phyloP scores from a whole-genome alignment of 53 echinoderm and acorn worm genomes.

The Echinometra lucunter region DNA sequence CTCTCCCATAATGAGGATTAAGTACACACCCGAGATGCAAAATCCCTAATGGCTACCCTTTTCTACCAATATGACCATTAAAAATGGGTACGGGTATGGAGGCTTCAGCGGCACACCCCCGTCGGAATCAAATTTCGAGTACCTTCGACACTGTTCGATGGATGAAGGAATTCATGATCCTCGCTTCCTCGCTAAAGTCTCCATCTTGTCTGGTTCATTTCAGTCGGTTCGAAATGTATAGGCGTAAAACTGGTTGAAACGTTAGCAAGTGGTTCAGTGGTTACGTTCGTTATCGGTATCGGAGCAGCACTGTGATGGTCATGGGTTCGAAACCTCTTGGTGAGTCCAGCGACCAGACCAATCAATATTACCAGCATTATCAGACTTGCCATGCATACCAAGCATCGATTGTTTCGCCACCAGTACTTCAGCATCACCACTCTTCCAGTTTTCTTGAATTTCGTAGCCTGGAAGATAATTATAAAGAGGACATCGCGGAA shows the following conservation, averaged over 20 bases:
- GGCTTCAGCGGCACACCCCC: too few relatives aligned
- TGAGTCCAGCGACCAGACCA: background rate
- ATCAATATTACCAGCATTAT: background rate
- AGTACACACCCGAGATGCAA: too few relatives aligned
- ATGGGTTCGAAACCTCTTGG: conserved; percentile 26
- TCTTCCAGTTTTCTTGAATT: conserved; percentile 18
- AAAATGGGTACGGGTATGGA: too few relatives aligned
- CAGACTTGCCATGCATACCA: background rate
- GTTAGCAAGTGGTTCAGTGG: background rate
- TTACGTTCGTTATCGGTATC: background rate
- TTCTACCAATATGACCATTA: too few relatives aligned
- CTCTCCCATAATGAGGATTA: too few relatives aligned
- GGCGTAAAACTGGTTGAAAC: background rate
- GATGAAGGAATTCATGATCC: too few relatives aligned
- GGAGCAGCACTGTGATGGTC: background rate
- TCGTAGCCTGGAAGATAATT: background rate
- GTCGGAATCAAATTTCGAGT: too few relatives aligned
- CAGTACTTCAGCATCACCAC: background rate
- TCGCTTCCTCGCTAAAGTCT: too few relatives aligned
- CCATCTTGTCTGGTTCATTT: background rate
- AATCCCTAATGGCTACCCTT: too few relatives aligned
- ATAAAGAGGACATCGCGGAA: background rate
- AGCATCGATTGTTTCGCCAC: conserved; percentile 27
- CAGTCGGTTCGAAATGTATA: background rate
- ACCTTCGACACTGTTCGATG: too few relatives aligned